These are phyloP conservation scores for Pseudomugil tenellus DNA, from an alignment of 2,797 vertebrate species.

Conservation along the genomic window DNA sequence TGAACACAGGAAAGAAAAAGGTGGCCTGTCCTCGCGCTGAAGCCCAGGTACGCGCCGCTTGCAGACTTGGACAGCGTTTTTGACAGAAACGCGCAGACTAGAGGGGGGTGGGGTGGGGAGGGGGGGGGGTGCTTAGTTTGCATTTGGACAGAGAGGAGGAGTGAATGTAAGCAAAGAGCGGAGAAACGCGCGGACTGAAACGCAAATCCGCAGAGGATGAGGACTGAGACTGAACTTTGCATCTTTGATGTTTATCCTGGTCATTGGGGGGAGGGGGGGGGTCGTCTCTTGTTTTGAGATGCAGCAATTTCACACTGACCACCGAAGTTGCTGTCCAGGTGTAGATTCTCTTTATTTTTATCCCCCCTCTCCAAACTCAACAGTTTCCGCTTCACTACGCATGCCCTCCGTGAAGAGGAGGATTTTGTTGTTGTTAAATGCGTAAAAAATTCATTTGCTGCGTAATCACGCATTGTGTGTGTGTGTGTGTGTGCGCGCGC, in stretches of 20 bases:
- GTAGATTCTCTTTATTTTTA: constrained; percentile 48
- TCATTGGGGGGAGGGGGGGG: constrained; percentile 32
- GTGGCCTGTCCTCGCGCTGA: constrained; percentile 55
- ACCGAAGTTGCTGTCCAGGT: constrained; percentile 78
- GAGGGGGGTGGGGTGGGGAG: constrained; percentile 11
- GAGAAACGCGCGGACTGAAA: constrained; percentile 75
- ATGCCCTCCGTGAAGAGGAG: constrained; percentile 69
- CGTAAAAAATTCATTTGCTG: constrained; percentile 84
- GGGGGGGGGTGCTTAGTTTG: constrained; percentile 77
- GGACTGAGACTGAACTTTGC: constrained; percentile 67
- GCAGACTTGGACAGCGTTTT: constrained; percentile 65
- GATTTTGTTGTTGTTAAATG: constrained; percentile 73
- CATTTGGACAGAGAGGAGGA: constrained; percentile 76
- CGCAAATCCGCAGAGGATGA: constrained; percentile 75
- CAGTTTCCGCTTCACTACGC: constrained; percentile 69
- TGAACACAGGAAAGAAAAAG: constrained; percentile 48
- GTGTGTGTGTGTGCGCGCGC: constrained; percentile 12
- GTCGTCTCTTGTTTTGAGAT: constrained; percentile 57
- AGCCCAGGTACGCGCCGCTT: constrained; percentile 65
- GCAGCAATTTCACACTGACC: constrained; percentile 69
- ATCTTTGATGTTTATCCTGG: constrained; percentile 55
- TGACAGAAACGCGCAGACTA: constrained; percentile 63
- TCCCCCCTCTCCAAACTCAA: constrained; percentile 26
- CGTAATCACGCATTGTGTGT: constrained; percentile 86
- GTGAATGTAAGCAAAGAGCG: constrained; percentile 78